Base-by-base conservation (phyloP, 1,140 invertebrate species). In the Zaprionus camerounensis region DNA sequence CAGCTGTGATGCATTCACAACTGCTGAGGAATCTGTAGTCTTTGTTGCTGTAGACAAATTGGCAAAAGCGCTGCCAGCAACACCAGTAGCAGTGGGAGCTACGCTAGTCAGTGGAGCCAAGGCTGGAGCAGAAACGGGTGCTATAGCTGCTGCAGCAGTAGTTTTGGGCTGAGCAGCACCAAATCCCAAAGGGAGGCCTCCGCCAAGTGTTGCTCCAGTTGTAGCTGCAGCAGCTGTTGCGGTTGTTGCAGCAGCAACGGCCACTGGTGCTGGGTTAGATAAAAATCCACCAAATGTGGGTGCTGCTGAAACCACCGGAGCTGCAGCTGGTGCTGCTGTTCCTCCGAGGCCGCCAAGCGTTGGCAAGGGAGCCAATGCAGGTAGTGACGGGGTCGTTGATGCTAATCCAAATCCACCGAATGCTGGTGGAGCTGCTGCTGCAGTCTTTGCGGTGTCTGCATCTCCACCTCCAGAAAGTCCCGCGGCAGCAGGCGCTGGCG, bases 1-100 rank as follows among this genome's bases (percentile, higher is more conserved):
- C 84, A 99, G 15, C 20, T 92, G 91, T 1, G 81, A 65, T 6
- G 83, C 78, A 31, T 79, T 84, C 13, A 62, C 78, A 1, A 81
- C 55, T 6, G 75, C 66, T 5, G 83, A 17, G 3, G 84, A 92
- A 51, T 91, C 91, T 15, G 80, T 92, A 1, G 78, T 90, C 31
- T 92, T 92, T 3, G 86, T 88, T 0, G 86, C 82, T 6, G 90
- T 84, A 22, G 80, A 73, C 1, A 82, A 58, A 26, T 81, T 88
- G n/a, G 87, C 76, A n/a, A 84, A 81, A 1, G 73, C 81, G n/a
- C 76, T 69, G 15, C 79, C 78, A n/a, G 72, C 70, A 1, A 51
- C 46, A 12, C 22, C 51, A 15, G 69, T 44, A 13, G 49, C 26
- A 28, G 67, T 44, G 24, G 69, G 38, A 1, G 69, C 69, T 11